Evolutionary conservation across 2,888 invertebrate species (phyloP), one percentile per base, ranked within the genome.

Genomic region (Disparrhopalites patrizii): DNA sequence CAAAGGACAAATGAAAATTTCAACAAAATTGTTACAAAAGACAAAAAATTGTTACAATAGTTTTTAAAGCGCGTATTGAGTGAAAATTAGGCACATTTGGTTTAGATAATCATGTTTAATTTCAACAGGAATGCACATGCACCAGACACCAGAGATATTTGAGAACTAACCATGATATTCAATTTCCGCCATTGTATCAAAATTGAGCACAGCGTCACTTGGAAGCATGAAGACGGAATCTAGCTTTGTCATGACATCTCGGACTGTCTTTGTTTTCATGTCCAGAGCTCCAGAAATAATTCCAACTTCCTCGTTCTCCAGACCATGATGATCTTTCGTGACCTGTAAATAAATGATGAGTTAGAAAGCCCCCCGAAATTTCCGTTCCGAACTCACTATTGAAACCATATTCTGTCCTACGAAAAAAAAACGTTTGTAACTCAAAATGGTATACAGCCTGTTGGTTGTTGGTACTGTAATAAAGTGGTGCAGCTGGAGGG

Each of bases 201-300:
- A 98, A 81, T 97, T 95, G 64, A 99, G 83, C 15, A 91, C 82
- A 0, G 92, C 87, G 70, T 90, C 90, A 76, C 91, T 86, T 38
- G 93, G 90, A 71, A 99, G 82, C 97, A 98, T 98, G 80, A 92
- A 99, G 1, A 68, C 68, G 10, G 1, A 96, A 73, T 94, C 93
- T 70, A 98, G 85, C 77, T 88, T 89, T 3, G 98, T 99, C 98
- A 99, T 99, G n/a, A 97, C 90, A 77, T 96, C 91, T 0, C 85
- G 82, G 0, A 97, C 99, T 0, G 88, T 91, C 82, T 99, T 99
- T 81, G 90, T 93, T 58, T 92, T 87, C 58, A 99, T 83, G 78
- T 97, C 95, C 76, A 99, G 81, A 0, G 99, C 99, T 1, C 99
- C 99, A 1, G 94, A 90, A 75, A 98, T 97, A 62, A 99, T 96